These are phyloP conservation scores for Ormia ochracea DNA, from an alignment of 2,888 invertebrate species.

Conservation along the genomic window DNA sequence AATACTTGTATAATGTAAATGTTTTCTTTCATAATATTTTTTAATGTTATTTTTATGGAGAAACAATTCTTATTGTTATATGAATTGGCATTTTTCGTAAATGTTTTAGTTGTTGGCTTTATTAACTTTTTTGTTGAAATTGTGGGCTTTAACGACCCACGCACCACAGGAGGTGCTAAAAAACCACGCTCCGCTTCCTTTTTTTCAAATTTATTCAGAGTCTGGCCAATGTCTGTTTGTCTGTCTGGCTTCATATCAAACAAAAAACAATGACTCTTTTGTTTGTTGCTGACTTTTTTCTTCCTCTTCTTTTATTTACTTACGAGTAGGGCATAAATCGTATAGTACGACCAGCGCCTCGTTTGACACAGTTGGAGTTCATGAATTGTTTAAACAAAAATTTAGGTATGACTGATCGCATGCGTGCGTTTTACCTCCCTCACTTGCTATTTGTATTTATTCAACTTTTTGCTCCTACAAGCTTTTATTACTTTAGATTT, in stretches of 20 bases:
- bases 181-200: conserved; percentile 36
- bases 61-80: conserved; percentile 56
- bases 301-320: conserved; percentile 23
- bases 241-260: conserved; percentile 10
- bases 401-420: conserved; percentile 39
- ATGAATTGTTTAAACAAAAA: conserved; percentile 51
- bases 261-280: conserved; percentile 46
- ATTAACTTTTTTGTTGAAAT: conserved; percentile 40
- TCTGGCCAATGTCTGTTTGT: conserved; percentile 52
- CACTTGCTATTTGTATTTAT: conserved; percentile 8
- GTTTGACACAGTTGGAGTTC: conserved; percentile 58
- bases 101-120: conserved; percentile 24
- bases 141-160: conserved; percentile 62
- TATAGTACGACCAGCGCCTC: conserved; percentile 54
- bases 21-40: conserved; percentile 9
- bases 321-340: conserved; percentile 51
- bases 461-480: conserved; percentile 4
- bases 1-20: not conserved
- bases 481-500: not conserved
- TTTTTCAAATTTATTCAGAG: conserved; percentile 18
- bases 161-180: conserved; percentile 63
- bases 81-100: conserved; percentile 47
- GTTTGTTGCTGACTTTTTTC: conserved; percentile 26
- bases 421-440: conserved; percentile 48
- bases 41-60: conserved; percentile 40